These are phyloP conservation scores for Fringilla coelebs DNA, from an alignment of 2,797 vertebrate species.

Conservation along the genomic window DNA sequence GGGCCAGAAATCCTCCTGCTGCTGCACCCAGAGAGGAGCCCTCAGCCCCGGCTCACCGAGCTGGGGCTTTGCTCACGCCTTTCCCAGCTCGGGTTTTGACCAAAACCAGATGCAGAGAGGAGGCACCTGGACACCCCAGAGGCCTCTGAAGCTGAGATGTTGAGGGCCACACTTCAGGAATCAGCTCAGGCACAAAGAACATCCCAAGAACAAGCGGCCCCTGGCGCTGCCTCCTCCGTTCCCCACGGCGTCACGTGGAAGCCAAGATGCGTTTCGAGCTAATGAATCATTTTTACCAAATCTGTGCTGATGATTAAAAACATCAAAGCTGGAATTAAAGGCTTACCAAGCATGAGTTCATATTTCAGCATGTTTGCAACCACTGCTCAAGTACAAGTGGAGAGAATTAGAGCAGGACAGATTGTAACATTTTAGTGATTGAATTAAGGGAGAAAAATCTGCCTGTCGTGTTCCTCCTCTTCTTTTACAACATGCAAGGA, in stretches of 20 bases:
- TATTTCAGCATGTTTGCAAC: slow-evolving; percentile 36
- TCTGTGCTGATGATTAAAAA: slow-evolving; percentile 57
- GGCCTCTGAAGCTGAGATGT: not conserved
- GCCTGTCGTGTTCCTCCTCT: not conserved
- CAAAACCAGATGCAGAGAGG: not conserved
- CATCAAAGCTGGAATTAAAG: slow-evolving; percentile 66
- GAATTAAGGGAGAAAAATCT: not conserved
- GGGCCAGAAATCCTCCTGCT: not conserved
- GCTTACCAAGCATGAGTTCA: slow-evolving; percentile 29
- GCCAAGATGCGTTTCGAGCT: not conserved
- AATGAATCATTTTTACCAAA: slow-evolving; percentile 58
- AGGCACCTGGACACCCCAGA: not conserved
- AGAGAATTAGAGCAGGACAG: slow-evolving; percentile 4
- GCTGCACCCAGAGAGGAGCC: not conserved
- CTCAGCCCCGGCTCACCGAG: not conserved
- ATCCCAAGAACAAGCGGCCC: not conserved
- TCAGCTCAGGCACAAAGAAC: not conserved
- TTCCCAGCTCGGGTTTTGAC: not conserved
- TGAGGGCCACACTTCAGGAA: not conserved
- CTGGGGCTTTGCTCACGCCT: not conserved
- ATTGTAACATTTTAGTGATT: not conserved
- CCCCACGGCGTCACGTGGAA: not conserved
- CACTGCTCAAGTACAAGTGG: not conserved
- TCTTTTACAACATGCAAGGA: not conserved
- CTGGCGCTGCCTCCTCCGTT: not conserved